Evolutionary conservation across 1,140 invertebrate genomes (phyloP), one percentile per base, ranked within the genome.

Genomic region (Leptinotarsa defecta): DNA sequence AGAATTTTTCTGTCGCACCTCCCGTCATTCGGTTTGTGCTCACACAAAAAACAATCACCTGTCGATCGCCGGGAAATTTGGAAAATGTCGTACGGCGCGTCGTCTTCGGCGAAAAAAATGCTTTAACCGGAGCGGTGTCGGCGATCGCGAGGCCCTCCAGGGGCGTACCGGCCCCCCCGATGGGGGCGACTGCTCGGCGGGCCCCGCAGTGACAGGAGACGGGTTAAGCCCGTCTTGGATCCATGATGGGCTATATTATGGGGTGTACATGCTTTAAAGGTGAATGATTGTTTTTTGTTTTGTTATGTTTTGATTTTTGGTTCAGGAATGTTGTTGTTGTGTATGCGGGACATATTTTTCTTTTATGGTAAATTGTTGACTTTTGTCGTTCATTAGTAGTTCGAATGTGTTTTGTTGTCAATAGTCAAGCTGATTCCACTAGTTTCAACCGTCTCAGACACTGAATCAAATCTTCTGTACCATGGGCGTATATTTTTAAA

Each of bases 171-270:
- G 81, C 81, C 71, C 75, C 78, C 73, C 71, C 65, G 71, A 70
- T 68, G 77, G 75, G 72, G 69, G 82, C 84, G 84, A 84, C 84
- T 83, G 85, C 83, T 85, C 69, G 43, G 86, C 85, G 86, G 86
- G 84, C 75, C 73, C 69, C 48, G 84, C 83, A 82, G 81, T 84
- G 83, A 84, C 83, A 83, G 34, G 84, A 83, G 84, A 81, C 84
- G 86, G 73, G 83, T 79, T 80, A 74, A 75, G 80, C 85, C 84
- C 85, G 84, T 80, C 80, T 80, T 68, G 79, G 81, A 83, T 89
- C 89, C 84, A 93, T 94, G 92, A 94, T 94, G 92, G 92, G 92
- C 88, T 94, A 93, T 90, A 94, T 94, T 90, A 94, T 94, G 93
- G 93, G 93, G 87, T 94, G 93, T 89, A 92, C 93, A 88, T 93